A percentile compares a stretch with the other conserved stretches of the same genome.
phyloP scores from a whole-genome alignment of 2,797 vertebrate genomes.

The Holocentrus rufus region DNA sequence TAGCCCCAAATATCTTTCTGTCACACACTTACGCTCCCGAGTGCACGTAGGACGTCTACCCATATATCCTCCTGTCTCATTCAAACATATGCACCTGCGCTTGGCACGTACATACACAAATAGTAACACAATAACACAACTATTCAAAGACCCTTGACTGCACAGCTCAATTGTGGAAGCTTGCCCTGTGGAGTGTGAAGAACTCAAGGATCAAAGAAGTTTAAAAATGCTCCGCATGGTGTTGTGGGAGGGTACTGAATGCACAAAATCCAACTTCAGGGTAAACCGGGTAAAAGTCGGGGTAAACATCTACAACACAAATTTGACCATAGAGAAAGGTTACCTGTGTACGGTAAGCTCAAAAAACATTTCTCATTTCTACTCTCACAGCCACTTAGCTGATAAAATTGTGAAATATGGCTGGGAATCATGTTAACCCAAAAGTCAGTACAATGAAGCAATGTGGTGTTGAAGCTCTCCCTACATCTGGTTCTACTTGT shows the following conservation, averaged over 20 bases:
- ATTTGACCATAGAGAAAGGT: not conserved
- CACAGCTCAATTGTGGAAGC: not conserved
- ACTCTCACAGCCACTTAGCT: not conserved
- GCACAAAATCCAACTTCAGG: not conserved
- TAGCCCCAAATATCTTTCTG: not conserved
- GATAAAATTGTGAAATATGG: not conserved
- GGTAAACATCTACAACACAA: not conserved
- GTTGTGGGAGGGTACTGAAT: not conserved
- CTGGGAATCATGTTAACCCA: not conserved
- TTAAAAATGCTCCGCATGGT: not conserved
- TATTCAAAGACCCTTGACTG: not conserved
- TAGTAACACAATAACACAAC: not conserved
- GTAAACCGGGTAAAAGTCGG: no score
- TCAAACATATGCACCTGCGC: not conserved
- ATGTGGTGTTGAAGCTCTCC: not conserved
- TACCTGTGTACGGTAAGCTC: not conserved
- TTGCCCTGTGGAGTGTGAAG: not conserved
- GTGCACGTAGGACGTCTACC: not conserved
- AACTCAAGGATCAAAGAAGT: not conserved
- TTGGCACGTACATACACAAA: not conserved
- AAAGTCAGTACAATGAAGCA: not conserved
- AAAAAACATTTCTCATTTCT: not conserved
- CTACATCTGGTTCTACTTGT: constrained; percentile 16
- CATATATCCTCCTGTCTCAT: not conserved
- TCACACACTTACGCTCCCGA: not conserved